phyloP scores from a whole-genome alignment of 1,140 invertebrate species.

The Halesus radiatus region DNA sequence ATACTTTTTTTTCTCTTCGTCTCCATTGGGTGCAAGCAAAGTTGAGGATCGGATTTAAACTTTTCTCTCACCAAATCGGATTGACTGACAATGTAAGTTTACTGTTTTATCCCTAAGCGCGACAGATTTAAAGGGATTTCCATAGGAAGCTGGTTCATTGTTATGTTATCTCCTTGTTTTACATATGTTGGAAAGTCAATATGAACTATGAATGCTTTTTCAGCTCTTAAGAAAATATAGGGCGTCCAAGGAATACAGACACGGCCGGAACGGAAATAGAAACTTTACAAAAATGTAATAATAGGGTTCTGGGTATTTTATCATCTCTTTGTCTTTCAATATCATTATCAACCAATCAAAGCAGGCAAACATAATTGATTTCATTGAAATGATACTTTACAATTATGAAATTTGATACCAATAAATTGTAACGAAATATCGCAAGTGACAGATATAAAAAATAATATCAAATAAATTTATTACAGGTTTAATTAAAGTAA shows the following conservation, averaged over 20 bases:
- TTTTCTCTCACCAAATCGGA: constrained; percentile 41
- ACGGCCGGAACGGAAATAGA: background rate
- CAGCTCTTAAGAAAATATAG: background rate
- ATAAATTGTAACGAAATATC: too few relatives aligned
- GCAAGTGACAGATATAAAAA: too few relatives aligned
- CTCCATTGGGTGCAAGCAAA: constrained; percentile 27
- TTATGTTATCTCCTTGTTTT: constrained; percentile 19
- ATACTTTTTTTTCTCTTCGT: constrained; percentile 8
- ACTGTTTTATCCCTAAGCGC: constrained; percentile 4
- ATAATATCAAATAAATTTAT: too few relatives aligned
- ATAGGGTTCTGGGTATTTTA: too few relatives aligned
- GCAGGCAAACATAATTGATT: too few relatives aligned
- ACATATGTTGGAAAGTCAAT: constrained; percentile 35
- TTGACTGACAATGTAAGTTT: constrained; percentile 45
- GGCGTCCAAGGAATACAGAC: background rate
- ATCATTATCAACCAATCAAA: too few relatives aligned
- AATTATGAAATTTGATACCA: too few relatives aligned
- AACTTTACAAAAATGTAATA: background rate
- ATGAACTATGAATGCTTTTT: constrained; percentile 1
- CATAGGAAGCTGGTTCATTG: constrained; percentile 17
- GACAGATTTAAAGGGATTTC: background rate
- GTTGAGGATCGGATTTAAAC: constrained; percentile 37
- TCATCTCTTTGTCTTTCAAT: too few relatives aligned
- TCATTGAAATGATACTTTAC: too few relatives aligned
- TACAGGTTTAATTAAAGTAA: background rate